Evolutionary conservation across 2,888 invertebrate genomes (phyloP).

Genomic region (Aporophyla nigra): DNA sequence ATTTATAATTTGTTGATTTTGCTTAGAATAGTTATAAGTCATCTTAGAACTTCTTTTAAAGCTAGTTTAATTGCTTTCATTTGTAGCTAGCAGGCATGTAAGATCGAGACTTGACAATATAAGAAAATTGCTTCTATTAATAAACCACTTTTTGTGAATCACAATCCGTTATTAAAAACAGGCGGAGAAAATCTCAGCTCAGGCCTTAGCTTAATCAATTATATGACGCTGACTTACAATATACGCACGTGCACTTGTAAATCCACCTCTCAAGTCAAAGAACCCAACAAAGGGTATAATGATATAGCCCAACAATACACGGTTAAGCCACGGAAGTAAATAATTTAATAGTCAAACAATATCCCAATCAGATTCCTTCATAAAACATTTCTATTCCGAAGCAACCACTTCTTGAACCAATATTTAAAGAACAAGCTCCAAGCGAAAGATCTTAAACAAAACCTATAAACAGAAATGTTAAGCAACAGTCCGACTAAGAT

Average conservation of each 20-base stretch:
- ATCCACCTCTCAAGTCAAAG: conserved; percentile 17
- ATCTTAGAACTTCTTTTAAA: not conserved
- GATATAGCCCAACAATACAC: conserved; percentile 38
- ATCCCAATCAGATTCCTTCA: conserved; percentile 61
- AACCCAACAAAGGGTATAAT: conserved; percentile 47
- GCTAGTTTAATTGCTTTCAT: not conserved
- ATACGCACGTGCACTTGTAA: conserved; percentile 2
- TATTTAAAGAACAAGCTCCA: conserved; percentile 68
- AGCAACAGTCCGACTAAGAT: conserved; percentile 72
- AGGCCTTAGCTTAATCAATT: not conserved
- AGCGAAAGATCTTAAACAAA: conserved; percentile 75
- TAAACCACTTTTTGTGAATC: not conserved
- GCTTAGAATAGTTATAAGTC: not conserved
- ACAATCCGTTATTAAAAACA: not conserved
- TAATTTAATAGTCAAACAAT: conserved; percentile 61
- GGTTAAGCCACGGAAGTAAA: conserved; percentile 55
- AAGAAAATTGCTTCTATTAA: not conserved
- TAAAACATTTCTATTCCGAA: conserved; percentile 59
- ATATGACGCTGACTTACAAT: not conserved
- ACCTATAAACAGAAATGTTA: conserved; percentile 78
- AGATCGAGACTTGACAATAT: not conserved
- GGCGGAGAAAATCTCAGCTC: not conserved
- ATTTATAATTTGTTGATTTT: conserved; percentile 24
- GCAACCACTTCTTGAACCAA: conserved; percentile 57
- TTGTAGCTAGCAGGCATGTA: not conserved